Base-by-base conservation (phyloP, 2,888 invertebrate genomes). In the Gortyna flavago region DNA sequence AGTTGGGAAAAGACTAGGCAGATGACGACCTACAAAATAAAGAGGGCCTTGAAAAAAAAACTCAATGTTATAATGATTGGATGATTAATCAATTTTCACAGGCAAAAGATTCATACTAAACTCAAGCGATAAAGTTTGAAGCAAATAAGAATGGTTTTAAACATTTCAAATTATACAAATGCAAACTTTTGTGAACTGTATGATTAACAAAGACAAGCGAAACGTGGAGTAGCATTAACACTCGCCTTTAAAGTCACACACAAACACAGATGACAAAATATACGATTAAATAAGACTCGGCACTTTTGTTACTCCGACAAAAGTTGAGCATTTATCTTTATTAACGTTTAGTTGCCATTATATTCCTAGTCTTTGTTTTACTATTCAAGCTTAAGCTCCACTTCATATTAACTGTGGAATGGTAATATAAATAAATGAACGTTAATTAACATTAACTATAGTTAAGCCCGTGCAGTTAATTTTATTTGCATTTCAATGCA, bases 391-490 rank as follows among this genome's bases (percentile, higher is more conserved):
- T 72, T 67, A 79, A 83, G 68, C 71, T 83, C 66, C 66, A 69
- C 65, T 75, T 70, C 65, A 75, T 70, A 76, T 75, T 59, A 61
- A 66, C 61, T 59, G 62, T 72, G 35, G 41, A 66, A 65, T 65
- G 38, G 65, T 70, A 76, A 79, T 85, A 64, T 59, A 81, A 77
- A 77, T 77, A 64, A 87, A 87, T 80, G 72, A 73, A 65, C 65
- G 38, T 29, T 74, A 77, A 84, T 81, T 77, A 84, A 72, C 84
- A 80, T 86, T 75, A 84, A 85, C 77, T 85, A 70, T 68, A 76
- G 72, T 68, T 74, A 77, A 79, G 38, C 57, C 44, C 25, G 65
- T 51, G 73, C 48, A 72, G 64, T 84, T 69, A 66, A 76, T 73
- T 79, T 80, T 72, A 83, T 78, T 78, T 61, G 59, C 77, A 82